Evolutionary conservation across 2,888 invertebrate species (phyloP).

Genomic region (Cactoblastis cactorum): DNA sequence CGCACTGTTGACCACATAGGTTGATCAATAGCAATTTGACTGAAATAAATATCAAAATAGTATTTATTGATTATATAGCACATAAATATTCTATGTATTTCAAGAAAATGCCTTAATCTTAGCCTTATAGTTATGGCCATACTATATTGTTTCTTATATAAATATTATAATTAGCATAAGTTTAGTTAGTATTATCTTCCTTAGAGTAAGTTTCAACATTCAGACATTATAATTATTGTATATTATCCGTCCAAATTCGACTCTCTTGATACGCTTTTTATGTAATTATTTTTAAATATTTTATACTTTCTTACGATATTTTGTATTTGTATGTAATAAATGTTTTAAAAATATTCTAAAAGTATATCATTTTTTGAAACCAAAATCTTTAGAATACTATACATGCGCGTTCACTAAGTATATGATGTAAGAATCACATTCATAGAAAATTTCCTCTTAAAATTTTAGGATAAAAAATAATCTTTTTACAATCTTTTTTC

Average conservation of each 20-base stretch:
- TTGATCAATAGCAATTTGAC: too few species aligned
- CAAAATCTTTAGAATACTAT: too few species aligned
- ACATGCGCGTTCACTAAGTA: too few species aligned
- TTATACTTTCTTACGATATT: background rate
- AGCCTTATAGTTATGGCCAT: constrained; percentile 26
- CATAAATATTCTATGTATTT: background rate
- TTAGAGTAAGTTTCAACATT: constrained; percentile 16
- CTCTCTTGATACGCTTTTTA: constrained; percentile 52
- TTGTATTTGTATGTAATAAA: constrained; percentile 3
- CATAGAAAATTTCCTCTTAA: too few species aligned
- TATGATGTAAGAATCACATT: too few species aligned
- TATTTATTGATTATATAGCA: too few species aligned
- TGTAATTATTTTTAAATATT: constrained; percentile 27
- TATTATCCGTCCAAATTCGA: constrained; percentile 67
- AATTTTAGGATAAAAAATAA: too few species aligned
- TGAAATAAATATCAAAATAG: too few species aligned
- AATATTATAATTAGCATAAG: constrained; percentile 32
- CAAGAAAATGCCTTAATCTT: constrained; percentile 15
- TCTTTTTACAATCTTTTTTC: too few species aligned
- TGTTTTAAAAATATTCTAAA: constrained; percentile 1
- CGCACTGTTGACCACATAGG: too few species aligned
- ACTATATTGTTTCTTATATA: constrained; percentile 18
- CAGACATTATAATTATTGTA: constrained; percentile 25
- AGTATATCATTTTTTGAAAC: constrained; percentile 20
- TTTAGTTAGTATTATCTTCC: constrained; percentile 38